These are phyloP conservation scores for Himalopsyche anomala DNA, from an alignment of 2,888 invertebrate species.

Conservation along the genomic window DNA sequence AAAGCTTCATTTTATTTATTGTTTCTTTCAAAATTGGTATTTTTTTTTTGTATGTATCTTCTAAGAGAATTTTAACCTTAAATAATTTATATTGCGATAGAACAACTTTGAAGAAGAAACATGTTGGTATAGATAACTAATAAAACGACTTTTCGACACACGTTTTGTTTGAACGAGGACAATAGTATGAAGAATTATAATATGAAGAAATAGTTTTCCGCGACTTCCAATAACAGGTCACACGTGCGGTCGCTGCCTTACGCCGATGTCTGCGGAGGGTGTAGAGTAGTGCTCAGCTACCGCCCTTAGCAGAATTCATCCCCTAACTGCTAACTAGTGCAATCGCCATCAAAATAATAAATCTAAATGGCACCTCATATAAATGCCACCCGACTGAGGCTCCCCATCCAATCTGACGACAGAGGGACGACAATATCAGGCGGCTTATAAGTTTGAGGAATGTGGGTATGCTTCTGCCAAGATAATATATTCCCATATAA, in stretches of 20 bases:
- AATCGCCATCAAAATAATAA: conserved; percentile 34
- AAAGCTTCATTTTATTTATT: too few relatives aligned
- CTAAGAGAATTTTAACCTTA: too few relatives aligned
- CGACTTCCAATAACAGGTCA: not conserved
- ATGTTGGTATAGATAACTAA: too few relatives aligned
- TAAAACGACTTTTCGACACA: too few relatives aligned
- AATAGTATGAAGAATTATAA: too few relatives aligned
- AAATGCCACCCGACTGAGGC: not conserved
- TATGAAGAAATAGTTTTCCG: not conserved
- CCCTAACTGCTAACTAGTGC: conserved; percentile 30
- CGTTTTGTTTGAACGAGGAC: too few relatives aligned
- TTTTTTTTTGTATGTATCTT: too few relatives aligned
- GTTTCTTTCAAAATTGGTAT: too few relatives aligned
- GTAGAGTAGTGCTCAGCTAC: not conserved
- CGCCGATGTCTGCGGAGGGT: not conserved
- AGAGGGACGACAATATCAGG: conserved; percentile 2
- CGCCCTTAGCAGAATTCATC: not conserved
- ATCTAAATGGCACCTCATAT: conserved; percentile 20
- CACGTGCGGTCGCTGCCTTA: conserved; percentile 26
- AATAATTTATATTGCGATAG: too few relatives aligned
- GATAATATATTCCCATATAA: not conserved
- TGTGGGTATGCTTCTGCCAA: not conserved
- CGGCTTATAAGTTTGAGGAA: not conserved
- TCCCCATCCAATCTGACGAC: conserved; percentile 39
- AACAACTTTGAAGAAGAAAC: too few relatives aligned